Evolutionary conservation across 2,888 invertebrate genomes (phyloP), one percentile per base, ranked within the genome.

Genomic region (Drosophila testacea): DNA sequence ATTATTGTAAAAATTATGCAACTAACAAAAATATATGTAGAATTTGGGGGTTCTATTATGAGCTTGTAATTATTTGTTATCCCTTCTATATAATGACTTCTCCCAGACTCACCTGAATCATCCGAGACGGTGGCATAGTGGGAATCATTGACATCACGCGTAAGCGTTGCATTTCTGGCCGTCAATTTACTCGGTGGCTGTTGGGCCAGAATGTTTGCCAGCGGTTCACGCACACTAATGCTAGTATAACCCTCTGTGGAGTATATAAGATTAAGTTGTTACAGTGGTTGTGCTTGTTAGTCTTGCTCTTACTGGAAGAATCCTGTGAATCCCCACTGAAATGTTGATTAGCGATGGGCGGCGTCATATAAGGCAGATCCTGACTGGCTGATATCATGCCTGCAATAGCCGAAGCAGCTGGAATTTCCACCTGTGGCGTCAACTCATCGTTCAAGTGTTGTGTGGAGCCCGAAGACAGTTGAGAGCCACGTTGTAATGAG

Each of bases 321-420:
- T 97, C 97, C 80, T 97, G 97, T 4, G 97, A 97, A 92, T 98
- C 97, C 0, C 97, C 97, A 90, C 97, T 97, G 91, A 97, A 97
- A 92, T 97, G 95, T 50, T 93, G 94, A 91, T 92, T 93, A 16
- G 95, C 86, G 90, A 96, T 92, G 78, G 96, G 97, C 52, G 97
- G 97, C 9, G 97, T 97, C 95, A 97, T 97, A 91, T 97, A 97
- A 1, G 97, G 97, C 89, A 97, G 93, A 91, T 97, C 97, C 91
- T 96, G 96, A 91, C 96, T 97, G 41, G 97, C 97, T 39, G 97
- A 96, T 77, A 97, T 94, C 89, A 96, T 95, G 11, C 97, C 97
- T 63, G 96, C 95, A 84, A 97, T 97, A 6, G 97, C 97, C 51
- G 96, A 95, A 7, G 96, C 96, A n/a, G 97, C 97, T 32, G 96